A percentile compares a stretch with the other conserved stretches of the same genome.
phyloP scores from a whole-genome alignment of 1,140 invertebrate genomes.

The Penaeus japonicus region DNA sequence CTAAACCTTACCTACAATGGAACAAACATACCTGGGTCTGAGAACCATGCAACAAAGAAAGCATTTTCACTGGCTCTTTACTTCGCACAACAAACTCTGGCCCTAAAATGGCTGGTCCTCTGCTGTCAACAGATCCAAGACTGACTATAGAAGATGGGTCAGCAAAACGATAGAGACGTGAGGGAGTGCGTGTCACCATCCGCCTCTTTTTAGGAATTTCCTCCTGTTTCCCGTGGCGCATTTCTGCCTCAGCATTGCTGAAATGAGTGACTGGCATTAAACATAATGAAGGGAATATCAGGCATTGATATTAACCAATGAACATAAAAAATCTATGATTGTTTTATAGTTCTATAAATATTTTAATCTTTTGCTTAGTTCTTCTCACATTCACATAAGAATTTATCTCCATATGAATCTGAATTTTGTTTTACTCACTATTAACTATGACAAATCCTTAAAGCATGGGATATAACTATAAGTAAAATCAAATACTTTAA shows the following conservation, averaged over 20 bases:
- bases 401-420: too few species aligned
- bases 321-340: too few species aligned
- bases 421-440: too few species aligned
- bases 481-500: too few species aligned
- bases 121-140: not conserved
- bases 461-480: too few species aligned
- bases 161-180: slow-evolving; percentile 29
- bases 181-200: slow-evolving; percentile 33
- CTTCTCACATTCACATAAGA: too few species aligned
- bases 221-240: not conserved
- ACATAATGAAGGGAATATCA: too few species aligned
- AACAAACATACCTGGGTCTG: not conserved
- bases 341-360: too few species aligned
- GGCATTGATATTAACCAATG: too few species aligned
- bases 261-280: not conserved
- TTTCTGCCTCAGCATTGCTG: slow-evolving; percentile 22
- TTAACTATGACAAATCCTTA: too few species aligned
- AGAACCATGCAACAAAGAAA: slow-evolving; percentile 22
- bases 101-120: slow-evolving; percentile 28
- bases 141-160: not conserved
- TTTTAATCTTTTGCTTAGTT: too few species aligned
- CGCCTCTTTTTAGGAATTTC: not conserved
- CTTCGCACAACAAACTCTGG: slow-evolving; percentile 45
- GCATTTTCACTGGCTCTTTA: slow-evolving; percentile 20
- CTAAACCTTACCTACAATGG: too few species aligned